phyloP scores from a whole-genome alignment of 2,113 vertebrate genomes.

The Pollimyrus isidori region DNA sequence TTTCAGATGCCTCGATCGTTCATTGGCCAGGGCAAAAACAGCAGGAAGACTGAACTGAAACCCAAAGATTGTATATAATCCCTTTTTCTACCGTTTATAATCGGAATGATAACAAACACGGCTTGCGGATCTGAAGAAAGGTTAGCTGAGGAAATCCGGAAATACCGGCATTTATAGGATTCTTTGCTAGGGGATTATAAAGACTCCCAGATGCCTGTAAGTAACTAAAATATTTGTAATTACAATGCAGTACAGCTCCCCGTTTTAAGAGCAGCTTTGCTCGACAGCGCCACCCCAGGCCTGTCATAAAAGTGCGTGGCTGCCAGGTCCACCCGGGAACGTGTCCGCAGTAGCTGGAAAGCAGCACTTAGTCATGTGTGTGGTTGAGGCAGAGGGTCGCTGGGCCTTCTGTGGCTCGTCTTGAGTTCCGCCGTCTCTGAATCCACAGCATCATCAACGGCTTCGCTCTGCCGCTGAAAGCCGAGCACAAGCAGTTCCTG shows the following conservation, averaged over 20 bases:
- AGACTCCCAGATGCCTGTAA: not conserved
- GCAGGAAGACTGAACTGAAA: not conserved
- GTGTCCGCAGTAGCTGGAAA: not conserved
- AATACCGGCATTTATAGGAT: not conserved
- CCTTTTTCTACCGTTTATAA: not conserved
- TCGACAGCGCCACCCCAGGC: not conserved
- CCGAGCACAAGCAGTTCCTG: constrained; percentile 98
- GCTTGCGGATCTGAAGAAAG: not conserved
- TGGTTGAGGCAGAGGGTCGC: not conserved
- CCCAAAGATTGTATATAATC: not conserved
- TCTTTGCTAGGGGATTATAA: not conserved
- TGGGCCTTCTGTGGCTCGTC: not conserved
- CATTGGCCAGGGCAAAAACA: not conserved
- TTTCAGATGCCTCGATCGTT: not conserved
- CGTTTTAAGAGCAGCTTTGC: not conserved
- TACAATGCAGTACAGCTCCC: not conserved
- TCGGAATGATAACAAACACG: not conserved
- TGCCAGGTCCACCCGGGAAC: not conserved
- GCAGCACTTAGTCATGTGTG: not conserved
- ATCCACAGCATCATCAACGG: constrained; percentile 94
- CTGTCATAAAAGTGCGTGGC: not conserved
- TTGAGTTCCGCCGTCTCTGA: not conserved
- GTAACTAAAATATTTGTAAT: not conserved
- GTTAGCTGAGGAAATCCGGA: not conserved
- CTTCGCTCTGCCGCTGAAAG: constrained; percentile 97